Percentiles rank a stretch among this genome's conserved stretches.
Evolutionary conservation across 2,797 vertebrate species (phyloP).

Genomic region (Propithecus perrieri): DNA sequence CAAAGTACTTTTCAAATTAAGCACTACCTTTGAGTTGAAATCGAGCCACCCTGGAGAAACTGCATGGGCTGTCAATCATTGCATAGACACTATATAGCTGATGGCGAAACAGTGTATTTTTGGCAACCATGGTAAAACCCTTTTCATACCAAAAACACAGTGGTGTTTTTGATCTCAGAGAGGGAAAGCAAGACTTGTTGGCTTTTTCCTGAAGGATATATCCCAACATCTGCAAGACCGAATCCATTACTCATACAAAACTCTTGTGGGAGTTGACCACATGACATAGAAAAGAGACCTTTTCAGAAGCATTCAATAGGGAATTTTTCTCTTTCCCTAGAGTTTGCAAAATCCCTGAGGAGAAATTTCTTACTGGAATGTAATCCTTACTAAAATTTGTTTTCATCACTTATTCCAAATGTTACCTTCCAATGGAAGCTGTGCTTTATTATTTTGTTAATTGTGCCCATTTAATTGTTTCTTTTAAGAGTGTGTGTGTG

Average conservation of each 20-base stretch:
- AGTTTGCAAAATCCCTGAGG: slow-evolving; percentile 13
- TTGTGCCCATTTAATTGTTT: neutral
- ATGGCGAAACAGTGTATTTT: slow-evolving; percentile 63
- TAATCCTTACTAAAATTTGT: slow-evolving; percentile 13
- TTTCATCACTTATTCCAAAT: neutral
- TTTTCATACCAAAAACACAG: slow-evolving; percentile 74
- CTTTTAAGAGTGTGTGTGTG: neutral
- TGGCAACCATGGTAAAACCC: slow-evolving; percentile 63
- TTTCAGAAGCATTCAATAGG: slow-evolving; percentile 59
- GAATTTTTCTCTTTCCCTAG: slow-evolving; percentile 56
- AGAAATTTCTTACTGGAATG: neutral
- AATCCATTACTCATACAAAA: slow-evolving; percentile 70
- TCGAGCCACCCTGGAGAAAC: slow-evolving; percentile 20
- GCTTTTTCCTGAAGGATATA: slow-evolving; percentile 64
- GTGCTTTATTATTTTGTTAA: neutral
- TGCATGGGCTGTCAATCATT: neutral
- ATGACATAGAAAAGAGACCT: slow-evolving; percentile 61
- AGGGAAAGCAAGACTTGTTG: slow-evolving; percentile 34
- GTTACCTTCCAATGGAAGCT: neutral
- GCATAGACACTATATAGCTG: neutral
- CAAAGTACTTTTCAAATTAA: slow-evolving; percentile 54
- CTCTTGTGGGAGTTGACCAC: slow-evolving; percentile 31
- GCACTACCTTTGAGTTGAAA: slow-evolving; percentile 44
- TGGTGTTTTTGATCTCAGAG: slow-evolving; percentile 67
- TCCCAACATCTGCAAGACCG: slow-evolving; percentile 63